Evolutionary conservation across 2,797 vertebrate species (phyloP).

Genomic region (Gadopsis bispinosus): DNA sequence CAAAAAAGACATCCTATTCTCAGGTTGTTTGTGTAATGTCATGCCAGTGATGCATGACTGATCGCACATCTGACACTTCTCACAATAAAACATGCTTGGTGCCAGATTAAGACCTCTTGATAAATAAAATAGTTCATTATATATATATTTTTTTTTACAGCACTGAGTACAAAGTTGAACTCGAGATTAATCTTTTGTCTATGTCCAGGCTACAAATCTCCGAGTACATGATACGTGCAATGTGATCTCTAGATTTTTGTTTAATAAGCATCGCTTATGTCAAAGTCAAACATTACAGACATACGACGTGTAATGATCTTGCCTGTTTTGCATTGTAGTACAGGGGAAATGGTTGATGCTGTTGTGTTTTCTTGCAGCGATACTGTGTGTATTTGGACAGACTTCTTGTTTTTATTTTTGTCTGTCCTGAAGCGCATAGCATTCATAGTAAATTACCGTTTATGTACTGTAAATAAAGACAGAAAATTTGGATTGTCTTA

Average conservation of each 20-base stretch:
- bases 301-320: constrained; percentile 42
- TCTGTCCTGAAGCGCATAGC: constrained; percentile 36
- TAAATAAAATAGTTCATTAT: constrained; percentile 51
- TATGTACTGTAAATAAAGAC: constrained; percentile 87
- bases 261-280: constrained; percentile 44
- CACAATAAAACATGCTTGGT: constrained; percentile 66
- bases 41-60: constrained; percentile 55
- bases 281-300: constrained; percentile 48
- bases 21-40: constrained; percentile 81
- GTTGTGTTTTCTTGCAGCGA: constrained; percentile 32
- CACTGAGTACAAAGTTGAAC: constrained; percentile 55
- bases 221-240: constrained; percentile 65
- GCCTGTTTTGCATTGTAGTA: constrained; percentile 58
- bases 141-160: constrained; percentile 66
- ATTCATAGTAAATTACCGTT: constrained; percentile 70
- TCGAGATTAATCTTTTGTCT: constrained; percentile 25
- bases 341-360: constrained; percentile 31
- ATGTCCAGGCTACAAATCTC: constrained; percentile 59
- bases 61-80: constrained; percentile 65
- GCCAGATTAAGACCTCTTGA: constrained; percentile 62
- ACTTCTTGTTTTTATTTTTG: constrained; percentile 56
- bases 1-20: constrained; percentile 77
- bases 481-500: constrained; percentile 28
- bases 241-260: constrained; percentile 60
- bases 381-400: constrained; percentile 50